Evolutionary conservation across 2,888 invertebrate species (phyloP), one percentile per base, ranked within the genome.

Genomic region (Papilio elwesi): DNA sequence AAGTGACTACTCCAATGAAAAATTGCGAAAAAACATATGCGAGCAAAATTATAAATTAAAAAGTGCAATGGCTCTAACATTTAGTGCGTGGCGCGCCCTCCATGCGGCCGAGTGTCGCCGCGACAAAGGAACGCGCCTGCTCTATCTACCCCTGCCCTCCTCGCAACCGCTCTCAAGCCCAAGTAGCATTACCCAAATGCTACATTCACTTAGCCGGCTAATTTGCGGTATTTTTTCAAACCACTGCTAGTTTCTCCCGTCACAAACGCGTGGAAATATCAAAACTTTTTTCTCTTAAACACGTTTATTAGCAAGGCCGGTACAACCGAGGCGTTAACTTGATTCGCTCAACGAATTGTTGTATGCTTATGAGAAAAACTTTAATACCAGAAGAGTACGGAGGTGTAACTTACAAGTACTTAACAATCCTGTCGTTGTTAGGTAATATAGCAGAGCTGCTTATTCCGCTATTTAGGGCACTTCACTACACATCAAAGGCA

Each of bases 111-210:
- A 73, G 73, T 73, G 73, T 66, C 75, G 74, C 72, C 76, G 77
- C 82, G 81, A 88, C 89, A 87, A 88, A 87, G 86, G 84, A 82
- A 78, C 77, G 79, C 85, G 79, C 85, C 84, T 89, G 88, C 90
- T 81, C 83, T 89, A 87, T 89, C 89, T 87, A 80, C 82, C 79
- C 83, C 79, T 78, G 80, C 83, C 80, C 83, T 80, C 81, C 73
- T 72, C 72, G 81, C 81, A 81, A 83, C 83, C 78, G 74, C 78
- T 79, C 75, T 73, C 82, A 76, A 82, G 82, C 82, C 81, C 82
- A 84, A 83, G 26, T 26, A 26, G 26, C 26, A 85, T 85, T 84
- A 84, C 77, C 77, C 78, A 75, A 78, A 73, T 66, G 65, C 65
- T 62, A 70, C 66, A 73, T 73, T 69, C 73, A 73, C 36, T 70